A percentile compares a stretch with the other conserved stretches of the same genome.
These are phyloP conservation scores for Myioborus melanocephalus DNA, from an alignment of 2,797 vertebrate species.

Conservation along the genomic window DNA sequence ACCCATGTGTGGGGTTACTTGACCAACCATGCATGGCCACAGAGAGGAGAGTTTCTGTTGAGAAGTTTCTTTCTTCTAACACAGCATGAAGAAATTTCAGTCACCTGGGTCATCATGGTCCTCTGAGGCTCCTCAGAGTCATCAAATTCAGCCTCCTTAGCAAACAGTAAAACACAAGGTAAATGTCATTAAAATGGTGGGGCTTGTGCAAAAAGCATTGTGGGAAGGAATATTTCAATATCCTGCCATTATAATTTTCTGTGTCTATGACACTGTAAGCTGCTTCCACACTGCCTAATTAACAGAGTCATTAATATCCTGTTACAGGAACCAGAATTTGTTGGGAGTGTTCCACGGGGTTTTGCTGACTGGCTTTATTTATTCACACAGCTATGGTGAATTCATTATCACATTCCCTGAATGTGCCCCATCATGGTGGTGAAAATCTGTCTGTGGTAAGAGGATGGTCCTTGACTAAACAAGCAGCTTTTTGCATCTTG, in stretches of 20 bases:
- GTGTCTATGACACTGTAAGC: background rate
- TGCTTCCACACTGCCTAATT: background rate
- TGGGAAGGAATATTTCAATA: background rate
- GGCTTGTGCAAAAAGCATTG: background rate
- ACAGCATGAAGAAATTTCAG: background rate
- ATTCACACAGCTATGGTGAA: background rate
- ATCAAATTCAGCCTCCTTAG: background rate
- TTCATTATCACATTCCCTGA: background rate
- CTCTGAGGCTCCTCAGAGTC: background rate
- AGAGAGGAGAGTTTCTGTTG: background rate
- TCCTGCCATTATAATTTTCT: background rate
- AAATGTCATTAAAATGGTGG: background rate
- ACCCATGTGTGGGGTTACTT: background rate
- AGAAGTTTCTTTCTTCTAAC: background rate
- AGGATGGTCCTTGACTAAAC: background rate
- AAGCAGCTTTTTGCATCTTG: background rate
- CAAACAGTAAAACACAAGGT: background rate
- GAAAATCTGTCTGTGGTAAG: background rate
- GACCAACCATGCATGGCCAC: background rate
- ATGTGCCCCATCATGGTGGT: background rate
- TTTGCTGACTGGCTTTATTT: background rate
- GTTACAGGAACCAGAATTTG: background rate
- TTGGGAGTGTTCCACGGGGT: background rate
- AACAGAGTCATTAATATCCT: background rate
- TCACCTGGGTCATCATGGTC: background rate